Base-by-base conservation (phyloP, 2,888 invertebrate species). In the Nipponacmea schrenckii region DNA sequence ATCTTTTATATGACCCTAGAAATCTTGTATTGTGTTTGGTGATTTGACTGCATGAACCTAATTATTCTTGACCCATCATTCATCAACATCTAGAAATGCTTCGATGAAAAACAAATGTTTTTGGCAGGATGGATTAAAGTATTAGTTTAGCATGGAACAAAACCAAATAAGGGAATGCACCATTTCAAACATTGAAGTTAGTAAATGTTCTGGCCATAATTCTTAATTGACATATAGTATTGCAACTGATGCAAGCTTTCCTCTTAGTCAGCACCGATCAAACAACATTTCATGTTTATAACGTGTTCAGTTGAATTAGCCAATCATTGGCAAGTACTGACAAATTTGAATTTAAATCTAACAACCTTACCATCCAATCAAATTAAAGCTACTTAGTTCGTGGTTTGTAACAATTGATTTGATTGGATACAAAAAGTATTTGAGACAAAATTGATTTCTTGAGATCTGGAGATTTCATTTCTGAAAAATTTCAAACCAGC, bases 171-270 rank as follows among this genome's bases (percentile, higher is more conserved):
- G 39, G 39, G 39, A 39, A 39, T 39, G 7, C 39, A 39, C 39
- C 10, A 8, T 39, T 10, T 39, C 3, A 39, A 39, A 39, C 39
- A 39, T 39, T 39, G 39, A 39, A 8, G 39, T 39, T 8, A 39
- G 39, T 39, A 10, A 64, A 50, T 44, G 27, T 64, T 46, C 44
- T 67, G 72, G 64, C 69, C 68, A 7, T 48, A 66, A 67, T 63
- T 66, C 15, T 63, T 31, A 64, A 26, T 45, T 50, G 68, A 68
- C 63, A 63, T 44, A 48, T 46, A 46, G 50, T 45, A 66, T n/a
- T 44, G 67, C 68, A 56, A 72, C 70, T 68, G 70, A 69, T 69
- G 74, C 70, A 70, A 27, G 64, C 46, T 64, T 31, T 46, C 65
- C 62, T 56, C 44, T 46, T 39, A 46, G 39, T 71, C 63, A 62